Percentiles rank a stretch among this genome's conserved stretches.
Evolutionary conservation across 2,113 vertebrate genomes (phyloP).

Genomic region (Oryctolagus cuniculus): mOryCun1.1 NC_091437.1:61181001-61181500

Average conservation of each 20-base stretch:
- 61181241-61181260: not conserved
- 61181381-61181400: too few species aligned
- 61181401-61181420: too few species aligned
- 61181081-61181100: not conserved
- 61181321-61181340: not conserved
- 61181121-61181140: not conserved
- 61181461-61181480: not conserved
- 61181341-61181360: not conserved
- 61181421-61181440: too few species aligned
- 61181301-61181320: not conserved
- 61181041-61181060: not conserved
- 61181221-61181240: not conserved
- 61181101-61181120: not conserved
- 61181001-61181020: not conserved
- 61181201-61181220: not conserved
- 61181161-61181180: not conserved
- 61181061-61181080: not conserved
- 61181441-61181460: not conserved
- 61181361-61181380: too few species aligned
- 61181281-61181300: not conserved
- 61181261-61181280: not conserved
- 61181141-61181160: not conserved
- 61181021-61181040: not conserved
- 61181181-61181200: not conserved
- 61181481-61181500: not conserved